Evolutionary conservation across 1,140 invertebrate genomes (phyloP).

Genomic region (Drosophila orosa): DNA sequence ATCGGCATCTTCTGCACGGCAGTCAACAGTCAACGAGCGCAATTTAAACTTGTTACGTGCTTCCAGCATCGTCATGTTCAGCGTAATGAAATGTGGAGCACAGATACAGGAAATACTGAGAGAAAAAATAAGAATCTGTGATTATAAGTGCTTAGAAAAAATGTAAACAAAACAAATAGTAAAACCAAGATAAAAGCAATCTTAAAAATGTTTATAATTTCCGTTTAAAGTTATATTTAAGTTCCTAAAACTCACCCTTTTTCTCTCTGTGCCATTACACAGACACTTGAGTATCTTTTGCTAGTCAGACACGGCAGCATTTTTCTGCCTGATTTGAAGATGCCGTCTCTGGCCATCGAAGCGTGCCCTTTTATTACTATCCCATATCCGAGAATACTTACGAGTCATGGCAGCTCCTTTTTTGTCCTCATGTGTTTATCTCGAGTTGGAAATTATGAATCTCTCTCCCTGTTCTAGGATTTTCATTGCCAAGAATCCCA

Average conservation of each 20-base stretch:
- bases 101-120: constrained; percentile 17
- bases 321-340: constrained; percentile 81
- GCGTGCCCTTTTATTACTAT: constrained; percentile 77
- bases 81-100: constrained; percentile 74
- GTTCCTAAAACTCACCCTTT: too few relatives aligned
- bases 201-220: too few relatives aligned
- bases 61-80: constrained; percentile 68
- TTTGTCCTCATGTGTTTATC: constrained; percentile 52
- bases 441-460: constrained; percentile 64
- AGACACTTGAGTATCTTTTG: constrained; percentile 23
- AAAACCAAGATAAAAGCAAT: too few relatives aligned
- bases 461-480: constrained; percentile 19
- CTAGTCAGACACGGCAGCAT: constrained; percentile 78
- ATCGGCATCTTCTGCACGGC: constrained; percentile 74
- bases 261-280: background rate
- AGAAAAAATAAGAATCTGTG: background rate
- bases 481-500: constrained; percentile 22
- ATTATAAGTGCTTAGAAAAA: too few relatives aligned
- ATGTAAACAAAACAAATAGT: background rate
- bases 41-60: constrained; percentile 83
- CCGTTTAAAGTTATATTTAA: too few relatives aligned
- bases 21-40: constrained; percentile 82
- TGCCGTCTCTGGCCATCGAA: constrained; percentile 61
- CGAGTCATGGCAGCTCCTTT: constrained; percentile 50
- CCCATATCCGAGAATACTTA: constrained; percentile 22